Conservation (phyloP, 2,113 vertebrate genomes). For the Chionomys nivalis region DNA sequence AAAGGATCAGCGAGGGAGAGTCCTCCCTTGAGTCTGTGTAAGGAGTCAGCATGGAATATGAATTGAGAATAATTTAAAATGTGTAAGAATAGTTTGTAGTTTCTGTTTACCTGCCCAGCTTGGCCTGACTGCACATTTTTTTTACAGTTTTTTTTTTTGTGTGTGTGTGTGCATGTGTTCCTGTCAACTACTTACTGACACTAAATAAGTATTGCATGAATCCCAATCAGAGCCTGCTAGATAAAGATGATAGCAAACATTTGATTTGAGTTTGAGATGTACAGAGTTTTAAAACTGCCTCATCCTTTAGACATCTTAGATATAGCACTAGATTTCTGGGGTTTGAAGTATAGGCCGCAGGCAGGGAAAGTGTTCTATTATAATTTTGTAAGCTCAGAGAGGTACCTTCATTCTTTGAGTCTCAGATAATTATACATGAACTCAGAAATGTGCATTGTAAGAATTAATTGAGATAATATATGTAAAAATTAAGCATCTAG, state of each 20-base stretch:
- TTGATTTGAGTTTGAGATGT: neutral
- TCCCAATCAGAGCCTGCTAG: neutral
- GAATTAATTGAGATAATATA: slow-evolving; percentile 7
- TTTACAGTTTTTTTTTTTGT: neutral
- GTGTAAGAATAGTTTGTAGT: neutral
- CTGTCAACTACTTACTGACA: neutral
- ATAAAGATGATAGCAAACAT: neutral
- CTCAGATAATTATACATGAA: neutral
- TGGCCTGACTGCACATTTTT: neutral
- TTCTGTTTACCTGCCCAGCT: neutral
- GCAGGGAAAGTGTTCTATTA: neutral
- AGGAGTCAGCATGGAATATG: neutral
- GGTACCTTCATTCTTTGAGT: neutral
- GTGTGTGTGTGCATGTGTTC: neutral
- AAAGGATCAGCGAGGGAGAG: neutral
- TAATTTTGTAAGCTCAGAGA: neutral
- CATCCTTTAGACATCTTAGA: neutral
- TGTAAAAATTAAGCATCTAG: neutral
- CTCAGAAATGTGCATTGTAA: neutral
- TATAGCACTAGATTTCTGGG: neutral
- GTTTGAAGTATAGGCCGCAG: neutral
- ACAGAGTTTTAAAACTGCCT: neutral
- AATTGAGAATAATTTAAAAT: neutral
- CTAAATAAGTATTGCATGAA: neutral
- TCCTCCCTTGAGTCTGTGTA: neutral